phyloP scores from a whole-genome alignment of 2,113 vertebrate genomes.

The Leucosticte australis region DNA sequence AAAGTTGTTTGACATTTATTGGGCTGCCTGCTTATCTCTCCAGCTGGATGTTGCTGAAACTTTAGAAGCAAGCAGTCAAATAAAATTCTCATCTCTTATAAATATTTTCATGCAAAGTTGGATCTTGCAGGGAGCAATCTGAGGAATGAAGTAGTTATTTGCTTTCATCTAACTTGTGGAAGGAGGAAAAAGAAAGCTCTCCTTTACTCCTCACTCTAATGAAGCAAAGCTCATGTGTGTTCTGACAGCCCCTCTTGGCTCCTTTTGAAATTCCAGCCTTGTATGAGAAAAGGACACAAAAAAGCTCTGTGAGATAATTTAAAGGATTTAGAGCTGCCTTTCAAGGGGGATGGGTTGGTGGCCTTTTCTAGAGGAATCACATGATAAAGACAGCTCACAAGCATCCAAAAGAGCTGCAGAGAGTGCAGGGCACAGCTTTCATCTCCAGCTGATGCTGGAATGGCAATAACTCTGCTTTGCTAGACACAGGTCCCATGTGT shows the following conservation, averaged over 20 bases:
- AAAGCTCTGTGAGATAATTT: slow-evolving; percentile 53
- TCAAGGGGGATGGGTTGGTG: slow-evolving; percentile 26
- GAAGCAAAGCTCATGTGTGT: slow-evolving; percentile 44
- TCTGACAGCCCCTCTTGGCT: slow-evolving; percentile 13
- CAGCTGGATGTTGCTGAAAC: slow-evolving; percentile 52
- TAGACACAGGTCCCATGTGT: not conserved
- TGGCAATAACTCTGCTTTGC: not conserved
- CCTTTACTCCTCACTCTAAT: slow-evolving; percentile 32
- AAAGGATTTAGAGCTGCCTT: slow-evolving; percentile 53
- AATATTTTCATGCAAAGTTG: slow-evolving; percentile 51
- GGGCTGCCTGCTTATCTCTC: slow-evolving; percentile 41
- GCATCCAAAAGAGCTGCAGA: slow-evolving; percentile 1
- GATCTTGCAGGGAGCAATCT: slow-evolving; percentile 14
- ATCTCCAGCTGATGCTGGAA: not conserved
- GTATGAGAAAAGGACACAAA: slow-evolving; percentile 53
- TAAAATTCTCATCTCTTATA: slow-evolving; percentile 55
- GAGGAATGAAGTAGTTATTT: slow-evolving; percentile 43
- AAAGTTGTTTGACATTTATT: slow-evolving; percentile 51
- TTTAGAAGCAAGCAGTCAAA: slow-evolving; percentile 54
- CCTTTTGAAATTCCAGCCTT: slow-evolving; percentile 43
- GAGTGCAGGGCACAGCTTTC: not conserved
- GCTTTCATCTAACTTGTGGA: slow-evolving; percentile 28
- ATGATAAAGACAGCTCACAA: not conserved
- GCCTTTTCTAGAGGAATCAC: slow-evolving; percentile 37
- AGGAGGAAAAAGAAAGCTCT: slow-evolving; percentile 35